phyloP scores from a whole-genome alignment of 2,113 vertebrate species.

The Symphodus melops region DNA sequence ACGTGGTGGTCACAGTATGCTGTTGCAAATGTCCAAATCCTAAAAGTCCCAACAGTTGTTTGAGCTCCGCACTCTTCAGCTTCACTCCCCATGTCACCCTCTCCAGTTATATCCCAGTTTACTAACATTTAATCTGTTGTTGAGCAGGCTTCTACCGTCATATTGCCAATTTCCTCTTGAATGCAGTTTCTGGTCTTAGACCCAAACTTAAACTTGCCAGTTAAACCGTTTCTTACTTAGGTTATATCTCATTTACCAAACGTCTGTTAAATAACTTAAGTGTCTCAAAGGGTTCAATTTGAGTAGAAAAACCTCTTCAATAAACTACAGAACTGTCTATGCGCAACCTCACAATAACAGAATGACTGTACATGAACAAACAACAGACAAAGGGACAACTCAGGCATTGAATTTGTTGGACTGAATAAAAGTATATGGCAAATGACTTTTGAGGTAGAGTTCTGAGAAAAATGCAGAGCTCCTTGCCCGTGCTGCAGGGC shows the following conservation, averaged over 20 bases:
- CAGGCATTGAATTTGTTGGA: conserved; percentile 1
- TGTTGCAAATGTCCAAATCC: too few species aligned
- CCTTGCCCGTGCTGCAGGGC: conserved; percentile 7
- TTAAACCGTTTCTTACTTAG: conserved; percentile 7
- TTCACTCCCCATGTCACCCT: too few species aligned
- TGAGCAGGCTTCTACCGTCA: too few species aligned
- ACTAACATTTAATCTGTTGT: not conserved
- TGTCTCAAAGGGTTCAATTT: conserved; percentile 2
- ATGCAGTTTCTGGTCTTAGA: not conserved
- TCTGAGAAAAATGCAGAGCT: not conserved
- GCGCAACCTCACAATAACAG: conserved; percentile 30
- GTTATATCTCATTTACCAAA: conserved; percentile 32
- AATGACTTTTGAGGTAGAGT: not conserved
- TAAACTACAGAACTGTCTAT: conserved; percentile 26
- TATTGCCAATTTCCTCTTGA: not conserved
- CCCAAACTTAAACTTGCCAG: conserved; percentile 11
- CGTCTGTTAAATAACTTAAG: not conserved
- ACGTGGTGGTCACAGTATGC: too few species aligned
- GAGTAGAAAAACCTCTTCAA: conserved; percentile 22
- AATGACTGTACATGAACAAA: not conserved
- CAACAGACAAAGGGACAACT: conserved; percentile 7
- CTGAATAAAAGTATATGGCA: not conserved
- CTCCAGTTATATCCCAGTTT: too few species aligned
- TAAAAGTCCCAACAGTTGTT: too few species aligned
- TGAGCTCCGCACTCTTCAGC: too few species aligned